These are phyloP conservation scores for Ia io DNA, from an alignment of 2,113 vertebrate species.

Conservation along the genomic window DNA sequence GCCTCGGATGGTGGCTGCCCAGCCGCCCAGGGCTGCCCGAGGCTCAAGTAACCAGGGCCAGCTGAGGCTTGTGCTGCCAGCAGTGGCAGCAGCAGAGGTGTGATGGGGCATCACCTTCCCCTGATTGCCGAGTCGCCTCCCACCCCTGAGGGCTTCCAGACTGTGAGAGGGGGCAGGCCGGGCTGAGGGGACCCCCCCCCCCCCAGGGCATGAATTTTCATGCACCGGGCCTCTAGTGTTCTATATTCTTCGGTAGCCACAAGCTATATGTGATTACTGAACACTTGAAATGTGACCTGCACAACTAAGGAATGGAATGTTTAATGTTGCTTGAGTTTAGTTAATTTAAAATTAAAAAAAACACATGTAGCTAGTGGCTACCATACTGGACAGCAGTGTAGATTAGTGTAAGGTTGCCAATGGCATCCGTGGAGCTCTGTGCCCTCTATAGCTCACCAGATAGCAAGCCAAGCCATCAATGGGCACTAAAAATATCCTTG, in stretches of 20 bases:
- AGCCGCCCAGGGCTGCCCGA: too few species aligned
- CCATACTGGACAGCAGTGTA: not conserved
- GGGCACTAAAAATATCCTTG: not conserved
- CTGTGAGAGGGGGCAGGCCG: too few species aligned
- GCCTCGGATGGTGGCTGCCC: too few species aligned
- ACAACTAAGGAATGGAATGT: not conserved
- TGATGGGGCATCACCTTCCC: too few species aligned
- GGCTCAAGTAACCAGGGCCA: too few species aligned
- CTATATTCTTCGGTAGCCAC: not conserved
- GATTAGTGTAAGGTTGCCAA: not conserved
- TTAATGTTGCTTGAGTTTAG: not conserved
- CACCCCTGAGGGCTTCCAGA: too few species aligned
- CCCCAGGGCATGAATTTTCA: too few species aligned
- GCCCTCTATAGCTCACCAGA: not conserved
- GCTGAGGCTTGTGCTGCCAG: too few species aligned
- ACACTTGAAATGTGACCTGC: not conserved
- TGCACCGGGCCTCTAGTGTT: not conserved
- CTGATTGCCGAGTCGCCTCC: too few species aligned
- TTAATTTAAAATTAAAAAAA: conserved; percentile 6
- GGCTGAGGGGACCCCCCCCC: too few species aligned
- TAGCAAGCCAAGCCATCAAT: not conserved
- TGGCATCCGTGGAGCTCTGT: fast-evolving
- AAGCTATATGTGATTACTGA: not conserved
- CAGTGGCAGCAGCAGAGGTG: too few species aligned
- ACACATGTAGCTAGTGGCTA: not conserved